Evolutionary conservation across 2,888 invertebrate species (phyloP).

Genomic region (Nephrotoma guestfalica): DNA sequence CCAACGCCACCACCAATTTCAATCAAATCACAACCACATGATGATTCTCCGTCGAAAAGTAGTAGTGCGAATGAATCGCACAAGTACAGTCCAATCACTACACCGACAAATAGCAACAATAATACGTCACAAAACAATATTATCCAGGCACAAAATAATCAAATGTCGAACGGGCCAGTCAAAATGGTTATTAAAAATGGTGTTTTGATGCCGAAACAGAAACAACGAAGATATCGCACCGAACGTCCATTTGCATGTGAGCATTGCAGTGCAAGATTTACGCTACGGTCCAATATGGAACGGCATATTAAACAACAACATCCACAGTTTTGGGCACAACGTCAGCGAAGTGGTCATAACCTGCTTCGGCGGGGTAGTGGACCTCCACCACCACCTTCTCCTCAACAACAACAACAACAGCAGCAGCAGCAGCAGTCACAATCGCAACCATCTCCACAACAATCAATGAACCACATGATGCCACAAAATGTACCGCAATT

Average conservation of each 20-base stretch:
- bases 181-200: conserved; percentile 88
- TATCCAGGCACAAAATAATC: neutral
- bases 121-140: conserved; percentile 16
- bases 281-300: conserved; percentile 88
- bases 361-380: conserved; percentile 28
- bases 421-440: conserved; percentile 12
- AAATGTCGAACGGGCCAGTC: conserved; percentile 34
- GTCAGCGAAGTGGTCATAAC: conserved; percentile 46
- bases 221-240: conserved; percentile 77
- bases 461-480: conserved; percentile 23
- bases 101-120: conserved; percentile 6
- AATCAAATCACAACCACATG: conserved; percentile 9
- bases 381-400: neutral
- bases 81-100: conserved; percentile 3
- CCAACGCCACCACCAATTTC: conserved; percentile 9
- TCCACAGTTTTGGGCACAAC: conserved; percentile 75
- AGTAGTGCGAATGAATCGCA: neutral
- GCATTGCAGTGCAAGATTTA: conserved; percentile 80
- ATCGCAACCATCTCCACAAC: conserved; percentile 10
- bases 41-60: conserved; percentile 4
- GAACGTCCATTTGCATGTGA: conserved; percentile 84
- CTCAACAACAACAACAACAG: conserved; percentile 14
- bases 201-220: conserved; percentile 80
- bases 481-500: conserved; percentile 12
- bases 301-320: conserved; percentile 89